phyloP scores from a whole-genome alignment of 2,888 invertebrate species.

The Candidula unifasciata region DNA sequence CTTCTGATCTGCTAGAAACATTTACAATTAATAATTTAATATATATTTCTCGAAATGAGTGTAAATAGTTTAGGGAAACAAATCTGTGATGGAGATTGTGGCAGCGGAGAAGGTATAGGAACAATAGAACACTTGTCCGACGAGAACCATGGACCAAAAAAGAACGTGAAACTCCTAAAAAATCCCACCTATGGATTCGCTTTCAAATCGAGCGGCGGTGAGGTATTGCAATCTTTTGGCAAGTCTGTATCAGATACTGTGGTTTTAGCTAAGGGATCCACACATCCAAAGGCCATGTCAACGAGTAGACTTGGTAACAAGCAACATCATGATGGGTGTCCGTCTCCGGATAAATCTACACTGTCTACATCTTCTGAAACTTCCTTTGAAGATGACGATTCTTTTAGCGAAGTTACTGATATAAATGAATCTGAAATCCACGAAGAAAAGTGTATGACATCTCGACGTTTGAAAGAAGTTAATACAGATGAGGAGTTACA shows the following conservation, averaged over 20 bases:
- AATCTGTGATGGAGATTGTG: neutral
- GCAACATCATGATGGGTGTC: neutral
- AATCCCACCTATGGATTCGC: neutral
- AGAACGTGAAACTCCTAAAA: neutral
- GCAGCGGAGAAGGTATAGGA: neutral
- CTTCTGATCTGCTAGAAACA: no score
- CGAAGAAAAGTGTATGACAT: neutral
- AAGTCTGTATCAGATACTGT: conserved; percentile 29
- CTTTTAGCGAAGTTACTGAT: neutral
- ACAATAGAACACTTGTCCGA: neutral
- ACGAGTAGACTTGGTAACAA: neutral
- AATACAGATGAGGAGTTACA: neutral
- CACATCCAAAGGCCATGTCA: conserved; percentile 37
- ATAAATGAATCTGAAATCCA: neutral
- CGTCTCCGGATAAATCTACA: neutral
- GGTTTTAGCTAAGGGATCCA: conserved; percentile 27
- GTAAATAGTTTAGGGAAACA: neutral
- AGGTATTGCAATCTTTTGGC: neutral
- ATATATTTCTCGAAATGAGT: neutral
- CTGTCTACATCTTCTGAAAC: neutral
- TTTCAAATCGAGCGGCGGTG: neutral
- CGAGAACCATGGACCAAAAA: no score
- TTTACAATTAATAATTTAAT: neutral
- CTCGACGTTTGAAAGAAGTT: neutral
- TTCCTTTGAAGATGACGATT: conserved; percentile 3